Base-by-base conservation (phyloP, 2,888 invertebrate species). In the Epiblema foenella region DNA sequence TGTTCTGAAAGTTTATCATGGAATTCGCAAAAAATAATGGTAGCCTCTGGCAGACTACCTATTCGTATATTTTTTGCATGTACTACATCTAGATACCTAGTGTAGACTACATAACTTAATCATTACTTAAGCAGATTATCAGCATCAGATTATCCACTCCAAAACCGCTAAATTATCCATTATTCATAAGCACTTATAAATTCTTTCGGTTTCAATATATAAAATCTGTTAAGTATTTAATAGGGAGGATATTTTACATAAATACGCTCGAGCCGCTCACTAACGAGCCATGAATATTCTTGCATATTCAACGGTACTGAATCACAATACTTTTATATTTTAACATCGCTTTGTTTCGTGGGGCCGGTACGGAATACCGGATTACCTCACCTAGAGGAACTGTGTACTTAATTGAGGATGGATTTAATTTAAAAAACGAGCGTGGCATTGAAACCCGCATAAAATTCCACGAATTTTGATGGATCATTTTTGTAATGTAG, bases 261-360 rank as follows among this genome's bases (percentile, higher is more conserved):
- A 71, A 71, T 67, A 62, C 66, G 72, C 58, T 59, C 66, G 46
- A 49, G 70, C 72, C 56, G 72, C 70, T 65, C 65, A 62, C 72
- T 75, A 75, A 75, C 75, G 75, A 75, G 74, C 65, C 70, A 74
- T 74, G 75, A 75, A 74, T 74, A 75, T 72, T 74, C 74, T 56
- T 73, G 75, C 63, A 75, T 74, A 75, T 75, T 75, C 72, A 75
- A 49, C 63, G 71, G 56, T 54, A 67, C 71, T 59, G 69, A 75
- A 67, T 71, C 66, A 72, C 74, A 71, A 69, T 72, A 74, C 72
- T 69, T 72, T 72, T 72, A 72, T 72, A 74, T 74, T 74, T 71
- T 59, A 64, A 63, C 60, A 60, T 57, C 63, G 72, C 72, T 67
- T 74, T 74, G 72, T 74, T 63, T 51, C 49, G 62, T 20, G 24